A percentile compares a stretch with the other conserved stretches of the same genome.
These are phyloP conservation scores for Drosophila erecta DNA, from an alignment of 1,140 invertebrate genomes.

Conservation along the genomic window DNA sequence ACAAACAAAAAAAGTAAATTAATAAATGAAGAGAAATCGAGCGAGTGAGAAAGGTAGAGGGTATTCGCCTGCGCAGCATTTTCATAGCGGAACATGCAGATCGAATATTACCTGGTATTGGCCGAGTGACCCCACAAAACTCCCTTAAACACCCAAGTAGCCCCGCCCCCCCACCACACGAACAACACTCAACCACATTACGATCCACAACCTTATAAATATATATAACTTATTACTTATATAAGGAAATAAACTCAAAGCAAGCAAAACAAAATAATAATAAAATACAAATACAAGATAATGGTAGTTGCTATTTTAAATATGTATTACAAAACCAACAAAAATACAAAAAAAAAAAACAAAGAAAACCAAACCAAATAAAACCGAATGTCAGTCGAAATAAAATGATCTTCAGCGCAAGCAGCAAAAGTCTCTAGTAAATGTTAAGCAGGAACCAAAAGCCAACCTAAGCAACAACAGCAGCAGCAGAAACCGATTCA, in stretches of 20 bases:
- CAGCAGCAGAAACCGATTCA: conserved; percentile 29
- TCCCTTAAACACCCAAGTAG: not conserved
- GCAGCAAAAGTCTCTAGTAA: conserved; percentile 57
- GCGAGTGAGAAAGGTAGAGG: conserved; percentile 10
- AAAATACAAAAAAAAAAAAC: conserved; percentile 39
- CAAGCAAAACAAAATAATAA: conserved; percentile 61
- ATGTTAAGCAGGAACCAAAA: conserved; percentile 75
- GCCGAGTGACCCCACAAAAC: not conserved
- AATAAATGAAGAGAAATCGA: conserved; percentile 4
- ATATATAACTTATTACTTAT: conserved; percentile 82
- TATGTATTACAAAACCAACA: conserved; percentile 73
- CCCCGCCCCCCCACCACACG: conserved; percentile 16
- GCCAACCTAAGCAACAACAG: conserved; percentile 53
- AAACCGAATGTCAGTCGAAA: conserved; percentile 48
- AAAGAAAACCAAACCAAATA: conserved; percentile 35
- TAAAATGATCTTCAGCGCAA: conserved; percentile 54
- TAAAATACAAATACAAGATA: conserved; percentile 58
- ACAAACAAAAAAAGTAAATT: conserved; percentile 34
- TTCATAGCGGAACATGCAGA: conserved; percentile 37
- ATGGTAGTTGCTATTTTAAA: conserved; percentile 82
- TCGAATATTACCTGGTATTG: conserved; percentile 38
- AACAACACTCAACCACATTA: conserved; percentile 31
- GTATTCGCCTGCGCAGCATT: conserved; percentile 56
- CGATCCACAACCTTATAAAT: conserved; percentile 68
- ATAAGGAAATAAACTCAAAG: conserved; percentile 66